Conservation (phyloP, 2,888 invertebrate genomes). For the Ophion slaviceki region DNA sequence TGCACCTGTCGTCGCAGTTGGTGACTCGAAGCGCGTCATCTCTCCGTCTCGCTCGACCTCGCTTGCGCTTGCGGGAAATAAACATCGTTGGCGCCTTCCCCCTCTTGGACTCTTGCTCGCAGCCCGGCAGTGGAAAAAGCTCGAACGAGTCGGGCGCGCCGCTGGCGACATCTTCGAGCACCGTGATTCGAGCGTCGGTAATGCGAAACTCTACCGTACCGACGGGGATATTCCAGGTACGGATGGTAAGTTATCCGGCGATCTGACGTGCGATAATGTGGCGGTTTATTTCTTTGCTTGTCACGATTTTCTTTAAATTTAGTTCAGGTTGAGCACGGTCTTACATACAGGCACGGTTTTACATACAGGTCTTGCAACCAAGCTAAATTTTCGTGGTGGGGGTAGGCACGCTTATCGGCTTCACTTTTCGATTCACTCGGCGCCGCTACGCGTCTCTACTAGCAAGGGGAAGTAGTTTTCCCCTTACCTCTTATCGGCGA, state of each 20-base stretch:
- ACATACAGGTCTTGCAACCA: too few species aligned
- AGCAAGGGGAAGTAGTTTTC: too few species aligned
- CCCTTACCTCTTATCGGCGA: too few species aligned
- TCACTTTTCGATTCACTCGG: too few species aligned
- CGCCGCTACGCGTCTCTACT: too few species aligned
- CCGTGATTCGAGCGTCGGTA: not conserved
- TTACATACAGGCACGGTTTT: too few species aligned
- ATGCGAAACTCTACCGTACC: not conserved
- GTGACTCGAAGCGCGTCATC: constrained; percentile 10
- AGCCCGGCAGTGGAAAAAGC: not conserved
- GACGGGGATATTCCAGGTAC: not conserved
- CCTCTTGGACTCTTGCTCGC: not conserved
- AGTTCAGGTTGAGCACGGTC: too few species aligned
- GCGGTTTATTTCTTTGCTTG: too few species aligned
- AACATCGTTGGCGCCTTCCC: not conserved
- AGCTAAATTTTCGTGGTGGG: too few species aligned
- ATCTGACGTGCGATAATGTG: not conserved
- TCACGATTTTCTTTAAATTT: too few species aligned
- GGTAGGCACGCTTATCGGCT: too few species aligned
- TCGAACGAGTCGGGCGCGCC: not conserved
- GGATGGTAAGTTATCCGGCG: not conserved
- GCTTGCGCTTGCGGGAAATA: not conserved
- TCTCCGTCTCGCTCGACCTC: not conserved
- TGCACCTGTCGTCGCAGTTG: constrained; percentile 46
- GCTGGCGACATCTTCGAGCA: constrained; percentile 4